Percentiles rank a stretch among this genome's conserved stretches.
Conservation (phyloP, 2,888 invertebrate species). For the Uropetala carovei region DNA sequence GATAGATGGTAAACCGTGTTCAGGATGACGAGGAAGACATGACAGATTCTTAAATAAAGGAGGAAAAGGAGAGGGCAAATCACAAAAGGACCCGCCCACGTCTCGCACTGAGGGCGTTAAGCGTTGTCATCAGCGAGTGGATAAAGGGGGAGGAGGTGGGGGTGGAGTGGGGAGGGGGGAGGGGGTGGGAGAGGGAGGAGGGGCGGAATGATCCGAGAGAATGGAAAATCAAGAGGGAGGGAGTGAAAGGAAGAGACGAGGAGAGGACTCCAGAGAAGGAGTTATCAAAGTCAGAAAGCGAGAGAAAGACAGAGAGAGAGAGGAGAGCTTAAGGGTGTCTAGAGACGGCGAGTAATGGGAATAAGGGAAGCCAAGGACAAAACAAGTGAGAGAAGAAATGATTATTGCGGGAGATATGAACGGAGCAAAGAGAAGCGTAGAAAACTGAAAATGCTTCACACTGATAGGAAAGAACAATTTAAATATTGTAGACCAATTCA, state of each 20-base stretch:
- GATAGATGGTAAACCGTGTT: not conserved
- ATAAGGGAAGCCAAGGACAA: too few species aligned
- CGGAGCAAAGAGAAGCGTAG: not conserved
- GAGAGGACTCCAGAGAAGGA: not conserved
- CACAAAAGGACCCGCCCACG: not conserved
- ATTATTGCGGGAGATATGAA: too few species aligned
- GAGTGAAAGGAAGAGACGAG: not conserved
- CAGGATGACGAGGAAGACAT: not conserved
- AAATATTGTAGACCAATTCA: too few species aligned
- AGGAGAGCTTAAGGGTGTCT: too few species aligned
- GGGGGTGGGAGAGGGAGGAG: not conserved
- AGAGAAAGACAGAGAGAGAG: not conserved
- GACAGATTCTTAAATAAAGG: constrained; percentile 31
- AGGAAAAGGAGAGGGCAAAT: not conserved
- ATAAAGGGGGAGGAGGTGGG: not conserved
- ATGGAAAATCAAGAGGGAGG: not conserved
- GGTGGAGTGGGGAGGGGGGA: not conserved
- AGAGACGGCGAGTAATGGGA: too few species aligned
- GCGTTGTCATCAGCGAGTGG: not conserved
- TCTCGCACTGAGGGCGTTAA: not conserved
- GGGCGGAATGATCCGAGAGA: too few species aligned
- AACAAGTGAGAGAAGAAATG: too few species aligned
- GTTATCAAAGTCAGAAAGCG: constrained; percentile 8
- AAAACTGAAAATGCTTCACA: not conserved
- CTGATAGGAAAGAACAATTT: too few species aligned